phyloP scores from a whole-genome alignment of 1,140 invertebrate genomes.

The Brachionus asplanchnoidis region DNA sequence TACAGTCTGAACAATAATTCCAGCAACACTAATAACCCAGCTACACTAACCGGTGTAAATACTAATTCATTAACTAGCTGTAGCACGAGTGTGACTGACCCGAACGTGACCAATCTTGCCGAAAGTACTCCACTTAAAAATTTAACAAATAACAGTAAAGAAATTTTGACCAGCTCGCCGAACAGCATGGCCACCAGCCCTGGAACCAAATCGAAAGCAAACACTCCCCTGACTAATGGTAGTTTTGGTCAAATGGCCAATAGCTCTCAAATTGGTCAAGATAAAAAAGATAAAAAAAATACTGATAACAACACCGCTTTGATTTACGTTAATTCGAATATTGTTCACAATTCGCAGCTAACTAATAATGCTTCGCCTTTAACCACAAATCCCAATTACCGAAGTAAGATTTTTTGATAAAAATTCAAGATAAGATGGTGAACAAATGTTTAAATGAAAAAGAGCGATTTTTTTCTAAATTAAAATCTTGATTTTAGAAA shows the following conservation, averaged over 20 bases:
- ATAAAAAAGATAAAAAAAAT: not conserved
- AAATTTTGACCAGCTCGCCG: not conserved
- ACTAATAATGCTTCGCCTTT: conserved; percentile 13
- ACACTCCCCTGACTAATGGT: not conserved
- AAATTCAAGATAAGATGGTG: not conserved
- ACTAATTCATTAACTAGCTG: not conserved
- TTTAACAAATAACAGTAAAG: conserved; percentile 25
- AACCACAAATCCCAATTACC: not conserved
- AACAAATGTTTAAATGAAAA: not conserved
- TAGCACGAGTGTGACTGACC: not conserved
- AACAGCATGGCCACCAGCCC: not conserved
- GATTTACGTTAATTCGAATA: not conserved
- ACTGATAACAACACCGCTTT: not conserved
- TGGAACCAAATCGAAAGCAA: not conserved
- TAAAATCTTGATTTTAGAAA: no score
- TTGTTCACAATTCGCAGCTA: not conserved
- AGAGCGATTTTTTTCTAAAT: no score
- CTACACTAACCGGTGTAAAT: not conserved
- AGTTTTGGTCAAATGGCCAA: not conserved
- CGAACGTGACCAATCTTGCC: not conserved
- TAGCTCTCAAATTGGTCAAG: not conserved
- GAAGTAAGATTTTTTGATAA: not conserved
- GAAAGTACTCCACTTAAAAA: conserved; percentile 14
- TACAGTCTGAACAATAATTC: not conserved
- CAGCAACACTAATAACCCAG: not conserved